Base-by-base conservation (phyloP, 1,140 invertebrate genomes). In the Drosophila lacteicornis region DNA sequence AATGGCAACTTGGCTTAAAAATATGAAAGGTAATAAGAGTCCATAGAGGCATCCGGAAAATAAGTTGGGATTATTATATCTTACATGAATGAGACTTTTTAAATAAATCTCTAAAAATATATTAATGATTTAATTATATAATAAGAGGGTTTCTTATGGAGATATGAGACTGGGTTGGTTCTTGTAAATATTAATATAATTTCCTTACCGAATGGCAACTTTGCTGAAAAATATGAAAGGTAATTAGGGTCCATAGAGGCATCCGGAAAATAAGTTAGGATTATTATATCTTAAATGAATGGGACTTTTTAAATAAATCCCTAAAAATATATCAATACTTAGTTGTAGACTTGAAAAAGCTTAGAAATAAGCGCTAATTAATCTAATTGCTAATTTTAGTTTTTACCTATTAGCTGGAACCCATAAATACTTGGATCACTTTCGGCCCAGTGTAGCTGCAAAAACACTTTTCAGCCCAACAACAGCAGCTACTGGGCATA, bases 401-500 rank as follows among this genome's bases (percentile, higher is more conserved):
- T 40, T 40, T 56, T 36, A 0, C 36, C 13, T 51, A 0, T 17
- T 19, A 36, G 13, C 33, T 19, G 3, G 4, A 55, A 55, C 4
- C 38, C 5, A 40, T n/a, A 2, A 11, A 36, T 36, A 11, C 2
- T 36, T 11, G 2, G 9, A 11, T 12, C 5, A 4, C 4, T 22
- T 49, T 53, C 27, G 1, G 2, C 7, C 0, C 49, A 45, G 67
- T 68, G 67, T 68, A 70, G 11, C 49, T 70, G 63, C 67, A 57
- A 67, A 70, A 71, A 73, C 61, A 82, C 70, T 77, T 66, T 76
- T 43, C 13, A 77, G 61, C 55, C 33, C 58, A 69, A 47, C 58
- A 69, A 47, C 63, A 55, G 43, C 77, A 68, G 82, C 82, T 84
- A 84, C 82, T 85, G 82, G 82, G 67, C 82, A 85, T 84, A 85